Evolutionary conservation across 2,113 vertebrate species (phyloP).

Genomic region (Fulica atra): DNA sequence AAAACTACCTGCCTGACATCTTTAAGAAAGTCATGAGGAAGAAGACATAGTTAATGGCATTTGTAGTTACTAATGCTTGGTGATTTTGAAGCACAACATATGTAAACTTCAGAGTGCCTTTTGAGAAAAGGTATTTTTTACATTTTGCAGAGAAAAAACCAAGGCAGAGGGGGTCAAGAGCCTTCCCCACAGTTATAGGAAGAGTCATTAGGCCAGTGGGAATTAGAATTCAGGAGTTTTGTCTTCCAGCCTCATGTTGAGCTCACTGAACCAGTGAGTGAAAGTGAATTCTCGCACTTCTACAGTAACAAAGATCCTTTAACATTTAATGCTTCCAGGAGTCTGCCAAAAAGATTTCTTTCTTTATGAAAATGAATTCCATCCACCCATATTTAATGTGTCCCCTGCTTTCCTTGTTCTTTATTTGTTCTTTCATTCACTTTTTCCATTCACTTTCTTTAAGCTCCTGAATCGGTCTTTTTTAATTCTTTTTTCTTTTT

Average conservation of each 20-base stretch:
- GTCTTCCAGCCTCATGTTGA: not conserved
- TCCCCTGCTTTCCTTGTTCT: not conserved
- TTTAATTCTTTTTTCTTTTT: not conserved
- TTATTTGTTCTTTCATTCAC: not conserved
- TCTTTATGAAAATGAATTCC: not conserved
- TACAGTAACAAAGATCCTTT: not conserved
- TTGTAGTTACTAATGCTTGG: not conserved
- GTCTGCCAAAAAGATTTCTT: not conserved
- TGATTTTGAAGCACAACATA: not conserved
- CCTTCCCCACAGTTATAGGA: not conserved
- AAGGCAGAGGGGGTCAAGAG: not conserved
- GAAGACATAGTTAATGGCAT: not conserved
- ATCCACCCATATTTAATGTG: not conserved
- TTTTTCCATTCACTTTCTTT: not conserved
- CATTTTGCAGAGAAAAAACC: not conserved
- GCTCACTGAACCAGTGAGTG: not conserved
- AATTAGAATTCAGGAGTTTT: conserved; percentile 4
- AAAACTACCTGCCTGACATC: not conserved
- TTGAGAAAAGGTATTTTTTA: not conserved
- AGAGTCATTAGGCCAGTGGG: not conserved
- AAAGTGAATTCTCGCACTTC: not conserved
- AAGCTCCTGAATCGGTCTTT: not conserved
- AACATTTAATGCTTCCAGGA: not conserved
- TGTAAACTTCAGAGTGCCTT: not conserved
- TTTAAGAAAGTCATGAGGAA: not conserved